phyloP scores from a whole-genome alignment of 2,888 invertebrate species.

The Aquatica leii region DNA sequence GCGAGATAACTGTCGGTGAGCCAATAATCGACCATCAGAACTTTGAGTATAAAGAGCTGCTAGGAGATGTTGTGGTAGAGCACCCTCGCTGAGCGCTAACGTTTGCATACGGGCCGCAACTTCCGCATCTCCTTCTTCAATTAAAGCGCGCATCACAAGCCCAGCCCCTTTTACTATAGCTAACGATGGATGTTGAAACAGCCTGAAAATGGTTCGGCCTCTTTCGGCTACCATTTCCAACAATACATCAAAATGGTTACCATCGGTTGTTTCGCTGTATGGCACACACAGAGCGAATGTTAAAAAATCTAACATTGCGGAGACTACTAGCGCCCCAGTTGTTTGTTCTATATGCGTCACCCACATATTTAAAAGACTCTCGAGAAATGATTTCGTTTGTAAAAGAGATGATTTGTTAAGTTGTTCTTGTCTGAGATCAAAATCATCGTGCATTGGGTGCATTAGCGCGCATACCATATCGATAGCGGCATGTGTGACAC shows the following conservation, averaged over 20 bases:
- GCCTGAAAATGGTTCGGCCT: slow-evolving; percentile 88
- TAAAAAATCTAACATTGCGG: slow-evolving; percentile 97
- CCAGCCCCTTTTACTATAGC: slow-evolving; percentile 99
- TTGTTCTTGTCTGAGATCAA: slow-evolving; percentile 96
- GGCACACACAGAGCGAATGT: slow-evolving; percentile 98
- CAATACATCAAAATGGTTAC: slow-evolving; percentile 92
- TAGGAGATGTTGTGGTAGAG: slow-evolving; percentile 90
- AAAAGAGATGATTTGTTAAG: slow-evolving; percentile 96
- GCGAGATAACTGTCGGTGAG: slow-evolving; percentile 89
- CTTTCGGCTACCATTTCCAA: slow-evolving; percentile 93
- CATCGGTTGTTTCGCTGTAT: slow-evolving; percentile 98
- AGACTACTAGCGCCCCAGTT: slow-evolving; percentile 94
- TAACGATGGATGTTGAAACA: slow-evolving; percentile 96
- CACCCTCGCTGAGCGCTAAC: slow-evolving; percentile 94
- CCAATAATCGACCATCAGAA: slow-evolving; percentile 81
- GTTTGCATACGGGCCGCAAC: slow-evolving; percentile 95
- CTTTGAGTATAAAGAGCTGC: slow-evolving; percentile 87
- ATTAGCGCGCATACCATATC: slow-evolving; percentile 97
- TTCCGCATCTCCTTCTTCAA: slow-evolving; percentile 95
- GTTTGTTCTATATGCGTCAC: slow-evolving; percentile 86
- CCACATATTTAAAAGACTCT: slow-evolving; percentile 95
- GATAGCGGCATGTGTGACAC: slow-evolving; percentile 94
- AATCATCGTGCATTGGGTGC: slow-evolving; percentile 98
- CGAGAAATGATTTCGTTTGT: slow-evolving; percentile 89
- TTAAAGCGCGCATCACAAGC: slow-evolving; percentile 94